Evolutionary conservation across 1,140 invertebrate genomes (phyloP), one percentile per base, ranked within the genome.

Genomic region (Trichoplusia ni): DNA sequence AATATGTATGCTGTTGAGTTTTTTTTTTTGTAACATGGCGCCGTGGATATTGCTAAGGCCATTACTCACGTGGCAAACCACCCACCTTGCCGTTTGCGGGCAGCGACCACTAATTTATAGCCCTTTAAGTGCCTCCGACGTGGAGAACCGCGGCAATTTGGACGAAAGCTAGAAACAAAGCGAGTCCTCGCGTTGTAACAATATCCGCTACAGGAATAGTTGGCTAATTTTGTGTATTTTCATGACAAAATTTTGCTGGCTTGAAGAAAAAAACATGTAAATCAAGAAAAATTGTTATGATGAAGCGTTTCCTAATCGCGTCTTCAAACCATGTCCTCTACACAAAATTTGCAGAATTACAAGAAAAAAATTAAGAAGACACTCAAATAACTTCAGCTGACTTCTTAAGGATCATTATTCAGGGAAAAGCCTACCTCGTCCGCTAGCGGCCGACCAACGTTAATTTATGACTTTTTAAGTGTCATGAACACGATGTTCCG

Each of bases 61-160:
- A 89, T 89, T 86, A 89, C 51, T 89, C 84, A 88, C 83, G 74
- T 71, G 71, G 73, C 64, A 69, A 81, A 81, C 79, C 83, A 78
- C 81, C 83, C 78, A 86, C 80, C 82, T 85, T 75, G 77, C 75
- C 78, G 69, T 85, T 84, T 82, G 84, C 75, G 86, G 86, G 73
- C 77, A 84, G 77, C 81, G 70, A 67, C 74, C 69, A 68, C 78
- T 86, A 89, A 89, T 89, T 86, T 89, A 89, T 86, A 64, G 70
- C 71, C 74, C 78, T 83, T 81, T 84, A 83, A 88, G 81, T 86
- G 82, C 77, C 81, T 67, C 73, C 64, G 71, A 81, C 75, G 72
- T 64, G 66, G 47, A 56, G 56, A 33, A 73, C 69, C 71, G 66
- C 67, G 64, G 71, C 61, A 69, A 74, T 79, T 76, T 73, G 73